A percentile compares a stretch with the other conserved stretches of the same genome.
Conservation (phyloP, 1,140 invertebrate genomes). For the Heliothis subflexa region DNA sequence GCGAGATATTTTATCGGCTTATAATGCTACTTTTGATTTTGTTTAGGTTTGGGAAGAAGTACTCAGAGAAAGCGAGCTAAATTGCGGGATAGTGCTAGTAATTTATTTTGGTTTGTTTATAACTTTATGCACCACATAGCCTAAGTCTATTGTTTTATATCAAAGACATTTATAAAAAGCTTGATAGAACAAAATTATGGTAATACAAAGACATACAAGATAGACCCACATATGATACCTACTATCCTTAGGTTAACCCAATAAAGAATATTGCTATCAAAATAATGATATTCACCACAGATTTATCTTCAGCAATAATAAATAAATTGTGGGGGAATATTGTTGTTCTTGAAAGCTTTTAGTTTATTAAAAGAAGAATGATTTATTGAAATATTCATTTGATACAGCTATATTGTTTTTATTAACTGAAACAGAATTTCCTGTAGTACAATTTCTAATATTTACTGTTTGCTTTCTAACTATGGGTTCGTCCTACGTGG, state of each 20-base stretch:
- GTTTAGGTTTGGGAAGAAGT: no score
- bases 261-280: neutral
- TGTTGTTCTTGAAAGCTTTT: conserved; percentile 9
- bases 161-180: no score
- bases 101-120: no score
- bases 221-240: neutral
- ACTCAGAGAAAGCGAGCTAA: no score
- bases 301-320: neutral
- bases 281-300: conserved; percentile 1
- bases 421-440: neutral
- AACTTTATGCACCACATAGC: no score
- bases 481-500: no score
- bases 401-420: neutral
- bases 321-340: neutral
- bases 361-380: neutral
- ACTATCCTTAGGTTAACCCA: neutral
- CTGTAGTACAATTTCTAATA: neutral
- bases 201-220: neutral
- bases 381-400: neutral
- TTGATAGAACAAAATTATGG: neutral
- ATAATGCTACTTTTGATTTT: no score
- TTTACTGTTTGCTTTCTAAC: no score
- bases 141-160: no score
- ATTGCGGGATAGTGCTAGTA: no score
- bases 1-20: no score